A percentile compares a stretch with the other conserved stretches of the same genome.
Evolutionary conservation across 2,113 vertebrate species (phyloP).

Genomic region (Piaya cayana): DNA sequence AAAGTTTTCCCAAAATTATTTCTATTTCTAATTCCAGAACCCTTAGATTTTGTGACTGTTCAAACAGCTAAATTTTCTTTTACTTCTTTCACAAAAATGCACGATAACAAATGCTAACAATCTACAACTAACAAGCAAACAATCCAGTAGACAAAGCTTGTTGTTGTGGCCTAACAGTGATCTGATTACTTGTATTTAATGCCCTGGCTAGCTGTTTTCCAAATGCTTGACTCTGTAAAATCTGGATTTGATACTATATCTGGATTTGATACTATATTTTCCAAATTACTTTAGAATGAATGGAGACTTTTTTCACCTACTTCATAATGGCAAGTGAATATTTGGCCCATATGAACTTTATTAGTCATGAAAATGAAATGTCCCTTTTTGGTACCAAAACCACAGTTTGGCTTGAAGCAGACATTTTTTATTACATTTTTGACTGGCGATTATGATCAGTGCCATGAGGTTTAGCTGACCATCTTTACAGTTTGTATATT

Average conservation of each 20-base stretch:
- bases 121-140: neutral
- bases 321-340: neutral
- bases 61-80: neutral
- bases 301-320: neutral
- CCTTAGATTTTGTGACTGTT: neutral
- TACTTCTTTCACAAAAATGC: neutral
- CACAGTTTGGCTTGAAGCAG: neutral
- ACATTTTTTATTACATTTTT: neutral
- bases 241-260: neutral
- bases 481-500: neutral
- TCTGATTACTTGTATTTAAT: neutral
- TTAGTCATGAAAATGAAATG: neutral
- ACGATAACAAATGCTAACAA: neutral
- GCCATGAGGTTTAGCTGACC: neutral
- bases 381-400: neutral
- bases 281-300: neutral
- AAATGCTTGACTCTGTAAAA: neutral
- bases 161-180: neutral
- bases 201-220: neutral
- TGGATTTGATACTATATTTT: neutral
- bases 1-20: neutral
- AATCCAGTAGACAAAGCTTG: fast-evolving
- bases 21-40: neutral
- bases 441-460: neutral
- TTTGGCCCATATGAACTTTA: neutral